Conservation (phyloP, 2,888 invertebrate species). For the Poecilus cupreus region DNA sequence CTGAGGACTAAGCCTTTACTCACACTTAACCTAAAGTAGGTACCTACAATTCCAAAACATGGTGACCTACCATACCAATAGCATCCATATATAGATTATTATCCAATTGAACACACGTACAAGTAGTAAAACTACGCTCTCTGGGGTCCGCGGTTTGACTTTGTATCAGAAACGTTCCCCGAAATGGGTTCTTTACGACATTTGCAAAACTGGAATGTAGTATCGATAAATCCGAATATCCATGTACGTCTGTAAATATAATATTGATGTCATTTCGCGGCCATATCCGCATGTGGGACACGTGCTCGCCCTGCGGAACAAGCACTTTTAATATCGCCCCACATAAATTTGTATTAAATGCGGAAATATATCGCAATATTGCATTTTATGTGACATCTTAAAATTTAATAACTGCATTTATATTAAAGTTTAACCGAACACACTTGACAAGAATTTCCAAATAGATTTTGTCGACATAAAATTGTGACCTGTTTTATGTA, state of each 20-base stretch:
- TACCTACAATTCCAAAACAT: too few species aligned
- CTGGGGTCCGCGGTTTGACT: not conserved
- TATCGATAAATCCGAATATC: slow-evolving; percentile 4
- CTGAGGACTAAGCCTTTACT: too few species aligned
- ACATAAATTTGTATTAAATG: slow-evolving; percentile 21
- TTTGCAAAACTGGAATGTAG: not conserved
- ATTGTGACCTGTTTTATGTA: too few species aligned
- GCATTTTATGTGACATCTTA: slow-evolving; percentile 4
- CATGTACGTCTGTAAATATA: slow-evolving; percentile 5
- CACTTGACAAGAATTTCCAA: too few species aligned
- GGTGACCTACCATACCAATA: too few species aligned
- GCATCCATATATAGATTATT: too few species aligned
- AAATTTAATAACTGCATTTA: slow-evolving; percentile 15
- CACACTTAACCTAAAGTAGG: too few species aligned
- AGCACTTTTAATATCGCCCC: slow-evolving; percentile 5
- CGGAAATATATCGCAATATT: not conserved
- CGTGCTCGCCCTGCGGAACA: not conserved
- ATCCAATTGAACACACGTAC: too few species aligned
- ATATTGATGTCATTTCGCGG: slow-evolving; percentile 6
- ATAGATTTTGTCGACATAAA: too few species aligned
- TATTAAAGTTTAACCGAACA: not conserved
- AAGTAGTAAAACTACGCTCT: too few species aligned
- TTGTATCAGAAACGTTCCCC: not conserved
- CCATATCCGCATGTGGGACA: slow-evolving; percentile 7
- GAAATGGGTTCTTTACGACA: slow-evolving; percentile 5